Evolutionary conservation across 2,888 invertebrate species (phyloP).

Genomic region (Polydrusus cervinus): DNA sequence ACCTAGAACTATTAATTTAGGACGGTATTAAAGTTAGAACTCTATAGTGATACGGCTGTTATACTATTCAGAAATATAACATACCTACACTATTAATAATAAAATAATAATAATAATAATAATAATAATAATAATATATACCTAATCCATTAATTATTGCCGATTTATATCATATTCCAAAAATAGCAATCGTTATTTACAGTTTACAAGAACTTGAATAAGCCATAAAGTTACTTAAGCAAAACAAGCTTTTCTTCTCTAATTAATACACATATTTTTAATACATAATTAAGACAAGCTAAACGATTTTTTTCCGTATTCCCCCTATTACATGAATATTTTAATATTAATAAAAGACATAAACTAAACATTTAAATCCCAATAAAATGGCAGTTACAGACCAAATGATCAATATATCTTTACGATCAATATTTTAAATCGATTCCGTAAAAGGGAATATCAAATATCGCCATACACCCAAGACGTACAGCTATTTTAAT

Average conservation of each 20-base stretch:
- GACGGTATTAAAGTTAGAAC: no score
- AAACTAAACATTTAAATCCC: slow-evolving; percentile 1
- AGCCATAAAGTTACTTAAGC: not conserved
- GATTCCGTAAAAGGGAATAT: slow-evolving; percentile 42
- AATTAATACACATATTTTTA: not conserved
- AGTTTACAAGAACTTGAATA: no score
- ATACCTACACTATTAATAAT: no score
- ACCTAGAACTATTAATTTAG: no score
- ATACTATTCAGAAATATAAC: no score
- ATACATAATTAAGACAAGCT: slow-evolving; percentile 4
- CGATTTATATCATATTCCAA: no score
- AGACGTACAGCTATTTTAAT: slow-evolving; percentile 34
- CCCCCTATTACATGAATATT: not conserved
- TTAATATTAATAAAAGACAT: slow-evolving; percentile 10
- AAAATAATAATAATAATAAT: no score
- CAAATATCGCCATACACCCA: slow-evolving; percentile 21
- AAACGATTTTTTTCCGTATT: not conserved
- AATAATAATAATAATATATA: no score
- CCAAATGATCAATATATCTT: not conserved
- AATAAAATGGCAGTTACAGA: not conserved
- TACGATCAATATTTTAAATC: slow-evolving; percentile 28
- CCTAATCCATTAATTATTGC: no score
- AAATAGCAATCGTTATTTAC: no score
- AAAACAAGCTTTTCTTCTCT: not conserved
- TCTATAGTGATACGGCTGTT: no score